Percentiles rank a stretch among this genome's conserved stretches.
Conservation (phyloP, 1,140 invertebrate species). For the Sitophilus oryzae region DNA sequence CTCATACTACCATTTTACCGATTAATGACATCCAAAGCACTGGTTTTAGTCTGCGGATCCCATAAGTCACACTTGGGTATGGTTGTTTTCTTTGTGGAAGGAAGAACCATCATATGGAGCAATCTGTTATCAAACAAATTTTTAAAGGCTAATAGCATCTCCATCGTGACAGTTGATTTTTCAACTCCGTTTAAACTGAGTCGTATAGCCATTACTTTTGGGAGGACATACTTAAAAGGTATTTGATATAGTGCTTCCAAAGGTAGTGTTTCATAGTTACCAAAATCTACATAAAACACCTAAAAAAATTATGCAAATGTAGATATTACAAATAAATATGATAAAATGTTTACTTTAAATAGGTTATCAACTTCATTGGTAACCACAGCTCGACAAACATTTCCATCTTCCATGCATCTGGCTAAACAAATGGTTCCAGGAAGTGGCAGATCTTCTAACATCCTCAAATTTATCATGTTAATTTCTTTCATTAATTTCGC, state of each 20-base stretch:
- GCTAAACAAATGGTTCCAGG: slow-evolving; percentile 68
- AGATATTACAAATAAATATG: background rate
- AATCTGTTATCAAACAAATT: slow-evolving; percentile 55
- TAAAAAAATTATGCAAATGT: slow-evolving; percentile 45
- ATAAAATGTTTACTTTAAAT: slow-evolving; percentile 36
- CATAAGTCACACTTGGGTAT: slow-evolving; percentile 67
- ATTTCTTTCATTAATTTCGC: slow-evolving; percentile 62
- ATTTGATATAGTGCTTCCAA: slow-evolving; percentile 66
- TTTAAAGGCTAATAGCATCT: slow-evolving; percentile 65
- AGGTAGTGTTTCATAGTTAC: slow-evolving; percentile 62
- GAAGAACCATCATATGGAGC: slow-evolving; percentile 56
- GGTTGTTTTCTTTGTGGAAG: slow-evolving; percentile 59
- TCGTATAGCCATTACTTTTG: slow-evolving; percentile 64
- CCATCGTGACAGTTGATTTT: slow-evolving; percentile 55
- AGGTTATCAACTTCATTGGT: slow-evolving; percentile 55
- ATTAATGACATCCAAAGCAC: slow-evolving; percentile 39
- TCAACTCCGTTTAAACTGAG: slow-evolving; percentile 64
- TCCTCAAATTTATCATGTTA: slow-evolving; percentile 51
- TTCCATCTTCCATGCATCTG: slow-evolving; percentile 56
- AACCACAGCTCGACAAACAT: slow-evolving; percentile 65
- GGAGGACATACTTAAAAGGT: slow-evolving; percentile 60
- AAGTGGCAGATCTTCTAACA: slow-evolving; percentile 55
- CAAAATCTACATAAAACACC: slow-evolving; percentile 73
- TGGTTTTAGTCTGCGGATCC: slow-evolving; percentile 46
- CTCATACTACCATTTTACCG: slow-evolving; percentile 2